Evolutionary conservation across 2,113 vertebrate species (phyloP), one percentile per base, ranked within the genome.

Genomic region (Geococcyx californianus): DNA sequence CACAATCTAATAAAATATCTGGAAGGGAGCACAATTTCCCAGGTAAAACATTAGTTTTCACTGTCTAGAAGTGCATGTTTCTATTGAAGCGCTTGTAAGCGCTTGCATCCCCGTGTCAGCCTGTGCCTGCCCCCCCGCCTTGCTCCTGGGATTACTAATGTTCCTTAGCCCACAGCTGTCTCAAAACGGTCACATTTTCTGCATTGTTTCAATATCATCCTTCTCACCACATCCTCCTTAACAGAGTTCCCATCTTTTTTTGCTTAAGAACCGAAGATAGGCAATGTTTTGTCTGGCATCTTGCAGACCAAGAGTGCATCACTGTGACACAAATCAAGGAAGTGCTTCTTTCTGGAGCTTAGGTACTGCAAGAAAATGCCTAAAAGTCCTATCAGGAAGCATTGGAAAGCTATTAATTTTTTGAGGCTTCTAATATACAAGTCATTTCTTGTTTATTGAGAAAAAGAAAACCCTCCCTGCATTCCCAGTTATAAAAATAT

Each of bases 121-220:
- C 76, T 29, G 13, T 77, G 59, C 40, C 21, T 3, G 2, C 64
- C 31, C 24, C 44, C 3, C 10, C 52, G 6, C 38, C 31, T 51
- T 5, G 12, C 47, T 78, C 68, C 84, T 24, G n/a, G 78, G 74
- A 94, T 89, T 92, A 93, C 34, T 59, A 10, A 87, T 24, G 64
- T 47, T 95, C 94, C 78, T 73, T 10, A 87, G 63, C 78, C 59
- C 87, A 69, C 87, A 93, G 95, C 94, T 95, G 87, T 81, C 90
- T 75, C 60, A 59, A 49, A 96, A 94, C 0, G 0, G 80, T 34
- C 60, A 72, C 84, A 93, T 94, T 93, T 93, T 90, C 78, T 86
- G 76, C 86, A 90, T 90, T 84, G 83, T 80, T 93, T 78, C n/a
- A 67, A 6, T 86, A 74, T 92, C 79, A 83, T 36, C 64, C 89